phyloP scores from a whole-genome alignment of 2,113 vertebrate species.

The Triplophysa dalaica region DNA sequence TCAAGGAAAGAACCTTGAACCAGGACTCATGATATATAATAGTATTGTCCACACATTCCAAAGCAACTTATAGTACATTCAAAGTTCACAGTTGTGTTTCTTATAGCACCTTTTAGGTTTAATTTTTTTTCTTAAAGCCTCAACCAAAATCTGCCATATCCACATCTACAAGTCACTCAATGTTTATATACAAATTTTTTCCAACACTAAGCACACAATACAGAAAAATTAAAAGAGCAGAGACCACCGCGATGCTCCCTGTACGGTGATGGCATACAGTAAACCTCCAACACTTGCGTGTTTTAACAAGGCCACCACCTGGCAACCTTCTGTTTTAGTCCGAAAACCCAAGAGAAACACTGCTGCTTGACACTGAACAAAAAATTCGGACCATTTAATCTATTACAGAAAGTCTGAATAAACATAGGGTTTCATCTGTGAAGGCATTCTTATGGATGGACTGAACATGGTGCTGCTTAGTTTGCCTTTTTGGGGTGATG shows the following conservation, averaged over 20 bases:
- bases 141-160: too few species aligned
- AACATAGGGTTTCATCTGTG: not conserved
- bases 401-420: not conserved
- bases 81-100: too few species aligned
- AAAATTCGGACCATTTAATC: not conserved
- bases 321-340: constrained; percentile 16
- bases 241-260: not conserved
- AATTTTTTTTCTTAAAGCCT: too few species aligned
- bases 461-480: constrained; percentile 1
- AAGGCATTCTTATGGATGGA: not conserved
- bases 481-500: constrained; percentile 15
- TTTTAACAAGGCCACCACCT: constrained; percentile 26
- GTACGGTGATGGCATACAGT: not conserved
- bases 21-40: too few species aligned
- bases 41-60: too few species aligned
- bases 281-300: not conserved
- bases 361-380: not conserved
- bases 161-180: too few species aligned
- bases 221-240: not conserved
- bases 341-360: constrained; percentile 9
- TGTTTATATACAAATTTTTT: not conserved
- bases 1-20: too few species aligned
- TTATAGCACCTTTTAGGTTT: too few species aligned
- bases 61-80: too few species aligned
- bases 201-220: not conserved